These are phyloP conservation scores for Australoheros scitulus DNA, from an alignment of 2,113 vertebrate genomes.

Conservation along the genomic window DNA sequence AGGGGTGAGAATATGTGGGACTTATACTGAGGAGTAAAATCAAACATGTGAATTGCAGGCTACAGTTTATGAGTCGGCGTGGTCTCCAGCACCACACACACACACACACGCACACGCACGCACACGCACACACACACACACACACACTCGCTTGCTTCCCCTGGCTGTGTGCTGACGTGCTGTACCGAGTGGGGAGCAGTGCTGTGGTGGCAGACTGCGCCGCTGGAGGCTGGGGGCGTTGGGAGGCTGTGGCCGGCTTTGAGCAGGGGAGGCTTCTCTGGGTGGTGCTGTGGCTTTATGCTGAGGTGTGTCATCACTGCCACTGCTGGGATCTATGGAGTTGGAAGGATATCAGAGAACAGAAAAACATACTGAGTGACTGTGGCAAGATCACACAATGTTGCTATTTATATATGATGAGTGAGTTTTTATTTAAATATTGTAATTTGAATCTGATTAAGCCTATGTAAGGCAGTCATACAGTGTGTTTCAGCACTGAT, in stretches of 20 bases:
- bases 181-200: constrained; percentile 71
- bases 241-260: constrained; percentile 62
- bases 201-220: constrained; percentile 84
- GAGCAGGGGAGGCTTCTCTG: constrained; percentile 70
- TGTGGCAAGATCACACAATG: not conserved
- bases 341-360: not conserved
- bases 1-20: not conserved
- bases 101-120: not conserved
- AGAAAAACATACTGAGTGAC: not conserved
- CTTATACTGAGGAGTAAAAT: not conserved
- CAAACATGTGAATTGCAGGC: not conserved
- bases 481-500: not conserved
- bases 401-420: not conserved
- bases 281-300: constrained; percentile 71
- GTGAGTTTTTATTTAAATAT: not conserved
- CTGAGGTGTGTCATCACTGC: constrained; percentile 81
- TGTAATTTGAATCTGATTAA: not conserved
- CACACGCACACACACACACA: not conserved
- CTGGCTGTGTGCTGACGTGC: not conserved
- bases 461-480: not conserved
- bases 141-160: not conserved
- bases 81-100: too few species aligned
- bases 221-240: constrained; percentile 78
- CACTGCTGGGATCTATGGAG: constrained; percentile 81
- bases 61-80: not conserved